Evolutionary conservation across 2,797 vertebrate species (phyloP), one percentile per base, ranked within the genome.

Genomic region (Pelochelys cantorii): DNA sequence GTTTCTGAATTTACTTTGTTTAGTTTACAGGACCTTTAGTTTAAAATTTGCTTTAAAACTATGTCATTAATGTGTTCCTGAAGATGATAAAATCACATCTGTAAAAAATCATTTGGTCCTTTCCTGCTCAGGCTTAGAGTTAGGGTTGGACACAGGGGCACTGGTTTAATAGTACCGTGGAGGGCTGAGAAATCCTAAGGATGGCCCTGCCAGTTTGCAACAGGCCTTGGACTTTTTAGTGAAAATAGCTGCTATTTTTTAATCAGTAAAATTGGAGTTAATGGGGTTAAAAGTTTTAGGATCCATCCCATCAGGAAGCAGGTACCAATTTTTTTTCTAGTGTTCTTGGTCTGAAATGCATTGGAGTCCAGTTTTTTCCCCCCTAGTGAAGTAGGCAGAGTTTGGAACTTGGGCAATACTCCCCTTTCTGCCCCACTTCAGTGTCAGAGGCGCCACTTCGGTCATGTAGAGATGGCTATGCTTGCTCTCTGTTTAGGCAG

Each of bases 401-500:
- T 5, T 65, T 18, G 3, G 42, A 52, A 48, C 4, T 42, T 68
- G 34, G 18, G 17, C 11, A 68, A 34, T 27, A 62, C 31, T 17
- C 0, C 79, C 15, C 11, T 48, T 20, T 91, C 84, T 79, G 1
- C 37, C 5, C 71, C 4, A 68, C 10, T 82, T 27, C 53, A 55
- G 8, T 29, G 59, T 37, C n/a, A 48, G 56, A 6, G 12, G 5
- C 12, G 23, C 25, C 1, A 22, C 1, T 0, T 77, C 25, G 12
- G 59, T 68, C 13, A 48, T 59, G 57, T 7, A 42, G 11, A 56
- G 5, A 7, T 83, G 48, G 83, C 27, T 1, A 1, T n/a, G 12
- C 23, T 27, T 4, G 37, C 42, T 77, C 27, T 17, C 25, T 77
- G 1, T 52, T 75, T 75, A 48, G 42, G 23, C 13, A 48, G 74